Percentiles rank a stretch among this genome's conserved stretches.
These are phyloP conservation scores for Chaetophractus vellerosus DNA, from an alignment of 2,797 vertebrate genomes.

Conservation along the genomic window DNA sequence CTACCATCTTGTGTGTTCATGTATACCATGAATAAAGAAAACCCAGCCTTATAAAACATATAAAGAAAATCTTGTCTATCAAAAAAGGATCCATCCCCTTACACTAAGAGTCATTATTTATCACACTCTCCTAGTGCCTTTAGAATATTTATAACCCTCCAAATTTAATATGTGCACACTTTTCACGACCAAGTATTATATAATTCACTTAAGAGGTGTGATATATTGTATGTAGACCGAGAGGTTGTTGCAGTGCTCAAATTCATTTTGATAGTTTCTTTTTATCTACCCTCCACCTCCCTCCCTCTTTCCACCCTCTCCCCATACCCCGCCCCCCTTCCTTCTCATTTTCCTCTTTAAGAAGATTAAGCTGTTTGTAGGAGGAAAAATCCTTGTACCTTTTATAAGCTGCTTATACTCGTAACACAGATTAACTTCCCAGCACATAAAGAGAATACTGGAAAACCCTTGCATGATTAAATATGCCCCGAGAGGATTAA, in stretches of 20 bases:
- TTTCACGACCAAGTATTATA: background rate
- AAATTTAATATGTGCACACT: background rate
- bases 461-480: slow-evolving; percentile 40
- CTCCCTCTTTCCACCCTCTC: background rate
- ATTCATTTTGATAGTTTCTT: background rate
- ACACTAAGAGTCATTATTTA: background rate
- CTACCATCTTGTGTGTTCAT: background rate
- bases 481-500: slow-evolving; percentile 50
- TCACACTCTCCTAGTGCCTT: background rate
- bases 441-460: slow-evolving; percentile 65
- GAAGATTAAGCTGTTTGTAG: slow-evolving; percentile 58
- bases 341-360: slow-evolving; percentile 56
- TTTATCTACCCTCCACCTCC: background rate
- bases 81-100: background rate
- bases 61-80: background rate
- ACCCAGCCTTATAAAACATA: background rate
- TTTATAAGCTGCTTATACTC: slow-evolving; percentile 62
- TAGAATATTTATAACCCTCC: background rate
- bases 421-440: slow-evolving; percentile 73
- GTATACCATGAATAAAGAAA: background rate
- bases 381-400: slow-evolving; percentile 6
- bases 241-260: background rate
- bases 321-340: too few relatives aligned
- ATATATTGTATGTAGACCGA: background rate
- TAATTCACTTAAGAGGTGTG: background rate